Evolutionary conservation across 1,140 invertebrate genomes (phyloP), one percentile per base, ranked within the genome.

Genomic region (Formica selysi): DNA sequence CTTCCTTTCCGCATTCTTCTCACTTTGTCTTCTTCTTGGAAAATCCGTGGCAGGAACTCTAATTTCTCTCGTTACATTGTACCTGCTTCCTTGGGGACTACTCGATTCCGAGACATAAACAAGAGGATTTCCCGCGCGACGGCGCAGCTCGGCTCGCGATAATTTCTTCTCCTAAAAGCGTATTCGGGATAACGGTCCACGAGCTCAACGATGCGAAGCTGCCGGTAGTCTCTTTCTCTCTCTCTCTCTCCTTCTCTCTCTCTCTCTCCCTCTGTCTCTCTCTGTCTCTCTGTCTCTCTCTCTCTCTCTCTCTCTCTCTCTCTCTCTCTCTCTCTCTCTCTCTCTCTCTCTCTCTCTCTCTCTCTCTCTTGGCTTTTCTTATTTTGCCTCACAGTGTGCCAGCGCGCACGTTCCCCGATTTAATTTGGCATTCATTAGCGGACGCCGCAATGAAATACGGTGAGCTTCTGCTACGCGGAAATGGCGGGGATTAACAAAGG

Each of bases 91-190:
- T 22, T 48, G 32, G 83, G 86, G 67, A 76, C 73, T 74, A 85
- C 86, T 87, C 86, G 86, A 87, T 87, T 85, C 59, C 57, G 81
- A 70, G 86, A 87, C 83, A 85, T 87, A 87, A 87, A 85, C 86
- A 87, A 87, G 86, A 85, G 80, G 80, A 87, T 87, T 87, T 87
- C 71, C 71, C 36, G 57, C 68, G 32, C 71, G 32, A 71, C 80
- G 65, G 68, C 80, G 38, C 57, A 71, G 48, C 57, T 32, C 51
- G 51, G 64, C 38, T 76, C 64, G 71, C 80, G 80, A 87, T 87
- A 85, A 87, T 85, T 87, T 87, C 80, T 76, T 85, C 38, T 61
- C 54, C 26, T 76, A 71, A 84, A 73, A 78, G 62, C 73, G 76
- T 80, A 81, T 86, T 71, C 76, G 54, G 76, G 85, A 73, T 86